These are phyloP conservation scores for Cenopis cana DNA, from an alignment of 2,888 invertebrate genomes.

Conservation along the genomic window DNA sequence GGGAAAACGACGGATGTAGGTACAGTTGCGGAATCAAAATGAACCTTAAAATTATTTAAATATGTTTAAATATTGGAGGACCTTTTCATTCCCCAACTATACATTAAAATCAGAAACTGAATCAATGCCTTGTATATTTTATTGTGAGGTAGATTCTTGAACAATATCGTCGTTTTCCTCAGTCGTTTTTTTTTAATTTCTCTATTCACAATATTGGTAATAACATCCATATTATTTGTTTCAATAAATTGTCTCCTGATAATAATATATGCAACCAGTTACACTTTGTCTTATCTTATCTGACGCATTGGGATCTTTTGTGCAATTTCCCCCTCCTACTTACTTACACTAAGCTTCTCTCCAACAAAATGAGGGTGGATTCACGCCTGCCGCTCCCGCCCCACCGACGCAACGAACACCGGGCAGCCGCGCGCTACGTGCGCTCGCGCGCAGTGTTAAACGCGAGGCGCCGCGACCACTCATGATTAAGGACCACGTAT, in stretches of 20 bases:
- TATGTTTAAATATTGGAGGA: background rate
- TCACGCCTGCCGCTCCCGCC: too few species aligned
- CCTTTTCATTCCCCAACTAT: background rate
- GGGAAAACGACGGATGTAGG: constrained; percentile 1
- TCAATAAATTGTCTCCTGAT: background rate
- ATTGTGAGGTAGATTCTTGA: background rate
- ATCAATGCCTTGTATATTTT: background rate
- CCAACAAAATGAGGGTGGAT: too few species aligned
- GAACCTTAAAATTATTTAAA: background rate
- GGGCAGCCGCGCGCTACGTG: too few species aligned
- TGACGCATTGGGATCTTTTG: too few species aligned
- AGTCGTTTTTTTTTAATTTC: background rate
- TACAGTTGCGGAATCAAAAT: background rate
- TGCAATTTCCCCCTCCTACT: too few species aligned
- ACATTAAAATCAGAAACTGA: background rate
- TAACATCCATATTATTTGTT: background rate
- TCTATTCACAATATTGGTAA: background rate
- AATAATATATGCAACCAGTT: constrained; percentile 20
- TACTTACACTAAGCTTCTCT: too few species aligned
- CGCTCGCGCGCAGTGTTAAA: too few species aligned
- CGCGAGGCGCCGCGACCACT: too few species aligned
- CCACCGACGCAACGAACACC: too few species aligned
- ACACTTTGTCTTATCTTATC: background rate
- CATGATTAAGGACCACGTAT: too few species aligned
- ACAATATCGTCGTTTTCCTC: background rate